Conservation (phyloP, 2,113 vertebrate genomes). For the Platanista minor region DNA sequence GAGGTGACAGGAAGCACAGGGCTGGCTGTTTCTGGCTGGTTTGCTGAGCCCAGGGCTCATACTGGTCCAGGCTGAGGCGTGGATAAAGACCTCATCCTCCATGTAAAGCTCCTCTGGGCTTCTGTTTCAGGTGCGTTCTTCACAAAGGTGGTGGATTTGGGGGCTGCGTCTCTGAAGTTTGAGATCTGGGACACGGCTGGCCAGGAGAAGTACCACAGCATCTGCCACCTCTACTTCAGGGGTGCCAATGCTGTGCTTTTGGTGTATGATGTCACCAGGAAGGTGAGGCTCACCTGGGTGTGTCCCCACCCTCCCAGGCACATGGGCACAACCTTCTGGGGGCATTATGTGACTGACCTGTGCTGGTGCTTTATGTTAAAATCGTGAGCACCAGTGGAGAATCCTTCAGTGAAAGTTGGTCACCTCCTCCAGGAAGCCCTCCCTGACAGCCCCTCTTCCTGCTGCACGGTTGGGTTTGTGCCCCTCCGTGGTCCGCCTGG, state of each 20-base stretch:
- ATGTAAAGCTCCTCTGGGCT: fast-evolving
- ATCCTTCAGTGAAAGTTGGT: fast-evolving
- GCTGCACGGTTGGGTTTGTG: fast-evolving
- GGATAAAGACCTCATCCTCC: fast-evolving
- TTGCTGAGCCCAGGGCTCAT: fast-evolving
- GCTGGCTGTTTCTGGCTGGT: background rate
- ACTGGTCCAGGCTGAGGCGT: fast-evolving
- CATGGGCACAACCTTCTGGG: fast-evolving
- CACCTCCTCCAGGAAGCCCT: background rate
- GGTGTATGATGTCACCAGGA: constrained; percentile 84
- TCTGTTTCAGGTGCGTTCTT: constrained; percentile 83
- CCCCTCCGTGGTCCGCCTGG: background rate
- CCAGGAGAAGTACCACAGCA: constrained; percentile 87
- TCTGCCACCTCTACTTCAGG: constrained; percentile 87
- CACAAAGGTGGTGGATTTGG: constrained; percentile 75
- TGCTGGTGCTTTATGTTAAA: background rate
- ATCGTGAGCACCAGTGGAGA: fast-evolving
- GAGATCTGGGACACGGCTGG: constrained; percentile 90
- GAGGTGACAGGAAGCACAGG: fast-evolving
- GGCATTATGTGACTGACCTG: fast-evolving
- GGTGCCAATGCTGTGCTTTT: constrained; percentile 79
- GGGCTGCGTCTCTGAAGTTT: constrained; percentile 61
- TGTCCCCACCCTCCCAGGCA: fast-evolving
- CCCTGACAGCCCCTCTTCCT: background rate
- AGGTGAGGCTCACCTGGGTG: constrained; percentile 65